A percentile compares a stretch with the other conserved stretches of the same genome.
Conservation (phyloP, 2,797 vertebrate species). For the Adrianichthys oophorus region DNA sequence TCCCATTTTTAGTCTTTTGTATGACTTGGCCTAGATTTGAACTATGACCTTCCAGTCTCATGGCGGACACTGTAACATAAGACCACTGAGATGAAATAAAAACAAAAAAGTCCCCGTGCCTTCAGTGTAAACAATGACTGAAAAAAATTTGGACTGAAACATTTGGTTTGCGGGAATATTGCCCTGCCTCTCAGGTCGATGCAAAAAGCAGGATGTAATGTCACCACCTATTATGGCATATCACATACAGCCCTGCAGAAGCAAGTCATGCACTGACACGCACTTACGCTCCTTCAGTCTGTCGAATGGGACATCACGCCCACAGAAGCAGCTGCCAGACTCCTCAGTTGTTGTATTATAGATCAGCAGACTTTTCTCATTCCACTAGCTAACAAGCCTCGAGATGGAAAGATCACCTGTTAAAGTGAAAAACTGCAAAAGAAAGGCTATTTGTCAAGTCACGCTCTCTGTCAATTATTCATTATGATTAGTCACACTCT, state of each 20-base stretch:
- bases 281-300: constrained; percentile 18
- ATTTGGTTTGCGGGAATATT: neutral
- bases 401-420: neutral
- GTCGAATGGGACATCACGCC: constrained; percentile 45
- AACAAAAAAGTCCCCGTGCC: neutral
- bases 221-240: constrained; percentile 49
- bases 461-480: neutral
- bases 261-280: constrained; percentile 13
- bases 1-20: too few species aligned
- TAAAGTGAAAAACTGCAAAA: neutral
- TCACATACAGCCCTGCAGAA: constrained; percentile 21
- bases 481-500: constrained; percentile 1
- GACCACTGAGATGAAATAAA: neutral
- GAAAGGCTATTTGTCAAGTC: neutral
- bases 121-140: neutral
- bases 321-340: constrained; percentile 6
- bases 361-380: constrained; percentile 25
- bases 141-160: neutral
- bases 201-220: constrained; percentile 42
- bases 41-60: too few species aligned
- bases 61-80: too few species aligned
- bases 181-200: constrained; percentile 15
- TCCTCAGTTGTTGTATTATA: constrained; percentile 32
- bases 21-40: too few species aligned
- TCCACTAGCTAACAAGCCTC: constrained; percentile 5